Evolutionary conservation across 2,888 invertebrate genomes (phyloP), one percentile per base, ranked within the genome.

Genomic region (Zeuzera pyrina): DNA sequence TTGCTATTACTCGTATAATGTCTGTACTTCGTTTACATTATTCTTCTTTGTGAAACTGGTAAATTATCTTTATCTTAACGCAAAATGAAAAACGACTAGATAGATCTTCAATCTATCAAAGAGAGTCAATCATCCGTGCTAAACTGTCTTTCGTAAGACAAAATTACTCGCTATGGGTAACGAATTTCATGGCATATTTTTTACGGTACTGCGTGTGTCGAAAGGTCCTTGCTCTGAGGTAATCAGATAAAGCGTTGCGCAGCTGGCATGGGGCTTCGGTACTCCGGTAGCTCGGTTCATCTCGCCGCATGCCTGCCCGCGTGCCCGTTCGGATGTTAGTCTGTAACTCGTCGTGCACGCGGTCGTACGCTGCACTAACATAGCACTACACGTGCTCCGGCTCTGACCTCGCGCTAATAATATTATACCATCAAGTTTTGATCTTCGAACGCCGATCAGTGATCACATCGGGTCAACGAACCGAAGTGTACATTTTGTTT

Each of bases 141-240:
- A n/a, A n/a, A 57, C 40, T 35, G 36, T 35, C 39, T 67, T 62
- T 63, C 57, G 61, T 55, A 73, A 73, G 50, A 54, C 41, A 52
- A n/a, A 55, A 66, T 62, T 70, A 70, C 59, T 59, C 63, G 65
- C 57, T 54, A 43, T 49, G 49, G 45, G 46, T 52, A 55, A 53
- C 49, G 57, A 72, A 73, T 74, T 70, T 70, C 76, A 77, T 71
- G 76, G 77, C 69, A 55, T 45, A 73, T 77, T 78, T 74, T 70
- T 71, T 72, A 71, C 70, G 50, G 66, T 68, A 69, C 68, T 74
- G 69, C 68, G 63, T 25, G 25, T 69, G 69, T 66, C 67, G 77
- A 70, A 78, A 76, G 79, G 79, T 81, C 79, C 78, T 79, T 81
- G 76, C 70, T 64, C 77, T 70, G 74, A 70, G 67, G 74, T 78